phyloP scores from a whole-genome alignment of 2,797 vertebrate genomes.

The Gallinago nigripennis region DNA sequence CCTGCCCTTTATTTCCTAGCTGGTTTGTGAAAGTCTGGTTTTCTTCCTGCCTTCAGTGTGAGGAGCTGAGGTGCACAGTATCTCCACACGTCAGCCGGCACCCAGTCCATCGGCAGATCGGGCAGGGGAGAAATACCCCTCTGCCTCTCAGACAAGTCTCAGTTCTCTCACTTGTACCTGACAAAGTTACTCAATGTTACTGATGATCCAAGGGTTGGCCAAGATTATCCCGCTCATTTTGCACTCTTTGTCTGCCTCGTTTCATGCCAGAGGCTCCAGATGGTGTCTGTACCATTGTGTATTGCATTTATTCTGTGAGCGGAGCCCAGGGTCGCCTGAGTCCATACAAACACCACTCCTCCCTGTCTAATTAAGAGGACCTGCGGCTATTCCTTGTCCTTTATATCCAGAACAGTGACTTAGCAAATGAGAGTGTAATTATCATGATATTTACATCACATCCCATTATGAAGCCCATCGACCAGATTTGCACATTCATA shows the following conservation, averaged over 20 bases:
- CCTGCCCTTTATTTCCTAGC: not conserved
- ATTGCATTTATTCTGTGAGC: conserved; percentile 23
- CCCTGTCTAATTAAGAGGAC: conserved; percentile 29
- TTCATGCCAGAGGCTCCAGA: conserved; percentile 56
- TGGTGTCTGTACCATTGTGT: conserved; percentile 9
- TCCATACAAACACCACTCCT: not conserved
- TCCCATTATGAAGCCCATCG: conserved; percentile 30
- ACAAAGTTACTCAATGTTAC: not conserved
- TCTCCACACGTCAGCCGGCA: not conserved
- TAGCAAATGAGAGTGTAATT: conserved; percentile 58
- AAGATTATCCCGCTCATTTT: not conserved
- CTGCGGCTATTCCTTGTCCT: conserved; percentile 49
- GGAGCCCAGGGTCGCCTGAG: not conserved
- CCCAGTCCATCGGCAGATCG: not conserved
- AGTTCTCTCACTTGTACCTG: not conserved
- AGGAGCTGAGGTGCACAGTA: not conserved
- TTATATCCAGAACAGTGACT: conserved; percentile 52
- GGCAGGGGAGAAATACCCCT: not conserved
- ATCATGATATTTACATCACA: conserved; percentile 61
- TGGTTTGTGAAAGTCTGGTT: not conserved
- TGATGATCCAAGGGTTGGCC: not conserved
- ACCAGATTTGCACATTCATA: conserved; percentile 32
- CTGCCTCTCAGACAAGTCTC: not conserved
- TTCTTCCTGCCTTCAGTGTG: not conserved
- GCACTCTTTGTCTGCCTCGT: not conserved